Percentiles rank a stretch among this genome's conserved stretches.
phyloP scores from a whole-genome alignment of 2,888 invertebrate genomes.

The Leptinotarsa rubiginosa region DNA sequence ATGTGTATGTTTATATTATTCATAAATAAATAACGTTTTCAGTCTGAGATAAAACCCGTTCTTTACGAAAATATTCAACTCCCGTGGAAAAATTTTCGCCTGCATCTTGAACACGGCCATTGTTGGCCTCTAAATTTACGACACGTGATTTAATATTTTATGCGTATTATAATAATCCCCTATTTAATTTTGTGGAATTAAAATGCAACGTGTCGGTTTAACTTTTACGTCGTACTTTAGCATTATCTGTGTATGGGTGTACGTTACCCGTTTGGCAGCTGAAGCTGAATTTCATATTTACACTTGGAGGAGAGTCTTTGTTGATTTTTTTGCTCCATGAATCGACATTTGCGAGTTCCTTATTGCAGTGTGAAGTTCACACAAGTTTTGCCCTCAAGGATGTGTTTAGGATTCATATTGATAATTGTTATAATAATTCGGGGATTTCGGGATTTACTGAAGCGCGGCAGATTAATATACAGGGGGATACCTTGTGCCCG shows the following conservation, averaged over 20 bases:
- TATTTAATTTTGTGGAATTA: constrained; percentile 46
- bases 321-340: not conserved
- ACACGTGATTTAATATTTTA: constrained; percentile 55
- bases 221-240: constrained; percentile 30
- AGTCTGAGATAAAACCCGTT: constrained; percentile 58
- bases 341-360: too few relatives aligned
- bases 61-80: constrained; percentile 55
- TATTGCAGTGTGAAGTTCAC: too few relatives aligned
- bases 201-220: constrained; percentile 42
- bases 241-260: constrained; percentile 26
- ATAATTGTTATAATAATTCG: too few relatives aligned
- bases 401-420: too few relatives aligned
- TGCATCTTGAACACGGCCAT: constrained; percentile 38
- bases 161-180: constrained; percentile 54
- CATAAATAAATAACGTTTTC: constrained; percentile 57
- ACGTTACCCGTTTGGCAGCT: constrained; percentile 25
- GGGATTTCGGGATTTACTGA: too few relatives aligned
- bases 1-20: constrained; percentile 60
- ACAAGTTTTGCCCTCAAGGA: too few relatives aligned
- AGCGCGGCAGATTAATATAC: too few relatives aligned
- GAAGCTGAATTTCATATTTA: constrained; percentile 11
- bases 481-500: too few relatives aligned
- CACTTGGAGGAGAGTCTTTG: not conserved
- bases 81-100: constrained; percentile 36
- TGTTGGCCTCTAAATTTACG: constrained; percentile 56